Conservation (phyloP, 23 tunicate species). For the Halocynthia roretzi region DNA sequence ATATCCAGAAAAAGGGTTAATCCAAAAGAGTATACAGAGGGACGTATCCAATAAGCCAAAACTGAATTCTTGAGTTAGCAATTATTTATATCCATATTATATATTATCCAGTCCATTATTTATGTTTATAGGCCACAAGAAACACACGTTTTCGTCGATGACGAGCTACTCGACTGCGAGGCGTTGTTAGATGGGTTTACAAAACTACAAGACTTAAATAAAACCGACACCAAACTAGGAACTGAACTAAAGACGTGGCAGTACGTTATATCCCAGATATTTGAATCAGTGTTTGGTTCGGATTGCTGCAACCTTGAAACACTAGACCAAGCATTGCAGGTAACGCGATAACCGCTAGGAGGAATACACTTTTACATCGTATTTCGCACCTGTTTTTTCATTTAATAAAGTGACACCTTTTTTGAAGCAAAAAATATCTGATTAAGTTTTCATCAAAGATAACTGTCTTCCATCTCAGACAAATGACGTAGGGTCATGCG, state of each 20-base stretch:
- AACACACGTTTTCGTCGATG: constrained; percentile 26
- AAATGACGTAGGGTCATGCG: no score
- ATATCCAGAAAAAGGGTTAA: no score
- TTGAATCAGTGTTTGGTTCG: constrained; percentile 62
- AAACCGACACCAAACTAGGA: background rate
- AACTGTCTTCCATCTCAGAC: background rate
- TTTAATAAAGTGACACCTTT: no score
- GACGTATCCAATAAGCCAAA: no score
- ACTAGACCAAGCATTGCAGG: constrained; percentile 42
- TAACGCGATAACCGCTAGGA: background rate
- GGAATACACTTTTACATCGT: background rate
- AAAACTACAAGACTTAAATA: constrained; percentile 6
- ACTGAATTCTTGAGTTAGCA: no score
- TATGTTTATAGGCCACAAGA: constrained; percentile 16
- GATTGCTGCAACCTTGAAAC: constrained; percentile 47
- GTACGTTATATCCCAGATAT: constrained; percentile 47
- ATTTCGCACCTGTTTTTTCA: no score
- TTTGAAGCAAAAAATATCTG: no score
- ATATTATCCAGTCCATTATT: background rate
- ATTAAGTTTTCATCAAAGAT: background rate
- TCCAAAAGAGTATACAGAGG: no score
- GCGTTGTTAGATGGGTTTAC: constrained; percentile 7
- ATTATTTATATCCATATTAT: background rate
- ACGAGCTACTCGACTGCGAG: constrained; percentile 8
- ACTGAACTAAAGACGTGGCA: background rate